A percentile compares a stretch with the other conserved stretches of the same genome.
These are phyloP conservation scores for Neodiprion virginianus DNA, from an alignment of 1,140 invertebrate genomes.

Conservation along the genomic window DNA sequence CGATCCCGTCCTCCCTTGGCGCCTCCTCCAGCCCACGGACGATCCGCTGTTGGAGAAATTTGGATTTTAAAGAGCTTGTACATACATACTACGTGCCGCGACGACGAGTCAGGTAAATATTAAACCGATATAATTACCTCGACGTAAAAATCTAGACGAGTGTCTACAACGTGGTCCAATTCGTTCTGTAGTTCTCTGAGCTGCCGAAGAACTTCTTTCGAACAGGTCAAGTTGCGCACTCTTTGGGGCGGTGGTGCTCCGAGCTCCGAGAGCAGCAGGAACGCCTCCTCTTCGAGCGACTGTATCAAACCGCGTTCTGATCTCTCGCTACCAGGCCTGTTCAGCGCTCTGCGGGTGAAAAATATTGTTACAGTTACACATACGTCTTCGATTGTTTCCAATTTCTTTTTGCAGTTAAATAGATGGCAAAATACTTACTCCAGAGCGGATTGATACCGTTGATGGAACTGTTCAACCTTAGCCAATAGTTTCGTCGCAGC, in stretches of 20 bases:
- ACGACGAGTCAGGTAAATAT: too few species aligned
- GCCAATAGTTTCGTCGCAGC: conserved; percentile 53
- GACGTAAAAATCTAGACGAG: conserved; percentile 54
- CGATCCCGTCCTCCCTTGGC: conserved; percentile 40
- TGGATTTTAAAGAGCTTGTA: not conserved
- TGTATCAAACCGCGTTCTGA: conserved; percentile 45
- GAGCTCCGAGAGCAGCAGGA: conserved; percentile 45
- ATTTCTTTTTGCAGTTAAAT: not conserved
- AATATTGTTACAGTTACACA: not conserved
- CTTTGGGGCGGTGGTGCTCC: conserved; percentile 48
- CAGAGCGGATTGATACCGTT: conserved; percentile 36
- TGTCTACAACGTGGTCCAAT: conserved; percentile 44
- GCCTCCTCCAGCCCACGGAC: conserved; percentile 51
- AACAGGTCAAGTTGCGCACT: conserved; percentile 42
- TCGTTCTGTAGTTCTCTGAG: conserved; percentile 42
- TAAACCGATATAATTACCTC: conserved; percentile 38
- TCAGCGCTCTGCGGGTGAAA: not conserved
- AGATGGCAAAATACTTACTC: conserved; percentile 37
- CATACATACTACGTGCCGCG: too few species aligned
- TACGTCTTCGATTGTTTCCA: not conserved
- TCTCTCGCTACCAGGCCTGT: conserved; percentile 32
- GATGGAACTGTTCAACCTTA: conserved; percentile 50
- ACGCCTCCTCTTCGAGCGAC: conserved; percentile 50
- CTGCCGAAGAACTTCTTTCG: conserved; percentile 40
- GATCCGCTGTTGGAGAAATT: conserved; percentile 41